phyloP scores from a whole-genome alignment of 2,113 vertebrate genomes.

The Colinus virginianus region DNA sequence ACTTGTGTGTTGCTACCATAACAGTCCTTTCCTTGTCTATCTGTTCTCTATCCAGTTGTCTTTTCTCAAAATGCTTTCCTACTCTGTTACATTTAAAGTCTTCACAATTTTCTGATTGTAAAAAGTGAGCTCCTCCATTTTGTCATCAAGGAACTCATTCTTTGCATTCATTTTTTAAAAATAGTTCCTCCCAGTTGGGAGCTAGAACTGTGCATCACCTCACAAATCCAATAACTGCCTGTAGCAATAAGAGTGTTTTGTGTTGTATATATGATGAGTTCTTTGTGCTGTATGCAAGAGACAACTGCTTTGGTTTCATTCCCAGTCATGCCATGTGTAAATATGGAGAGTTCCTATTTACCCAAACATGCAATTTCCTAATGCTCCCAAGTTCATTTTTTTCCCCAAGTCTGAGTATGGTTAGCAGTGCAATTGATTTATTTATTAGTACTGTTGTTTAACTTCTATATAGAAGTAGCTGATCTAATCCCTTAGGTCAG shows the following conservation, averaged over 20 bases:
- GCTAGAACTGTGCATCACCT: neutral
- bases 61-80: conserved; percentile 5
- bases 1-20: fast-evolving
- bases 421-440: neutral
- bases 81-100: neutral
- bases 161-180: neutral
- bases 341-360: conserved; percentile 12
- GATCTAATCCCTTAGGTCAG: neutral
- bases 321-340: neutral
- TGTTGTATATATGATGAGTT: fast-evolving
- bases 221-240: neutral
- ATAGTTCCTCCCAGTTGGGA: neutral
- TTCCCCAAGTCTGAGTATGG: neutral
- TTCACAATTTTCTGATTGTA: neutral
- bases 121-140: neutral
- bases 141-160: neutral
- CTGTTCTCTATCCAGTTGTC: neutral
- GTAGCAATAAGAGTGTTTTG: neutral
- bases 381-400: neutral
- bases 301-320: neutral
- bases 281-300: neutral
- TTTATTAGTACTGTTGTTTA: neutral
- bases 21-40: neutral
- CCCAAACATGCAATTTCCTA: neutral
- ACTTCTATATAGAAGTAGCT: neutral